phyloP scores from a whole-genome alignment of 2,797 vertebrate genomes.

The Neosilurus mollespiculum region DNA sequence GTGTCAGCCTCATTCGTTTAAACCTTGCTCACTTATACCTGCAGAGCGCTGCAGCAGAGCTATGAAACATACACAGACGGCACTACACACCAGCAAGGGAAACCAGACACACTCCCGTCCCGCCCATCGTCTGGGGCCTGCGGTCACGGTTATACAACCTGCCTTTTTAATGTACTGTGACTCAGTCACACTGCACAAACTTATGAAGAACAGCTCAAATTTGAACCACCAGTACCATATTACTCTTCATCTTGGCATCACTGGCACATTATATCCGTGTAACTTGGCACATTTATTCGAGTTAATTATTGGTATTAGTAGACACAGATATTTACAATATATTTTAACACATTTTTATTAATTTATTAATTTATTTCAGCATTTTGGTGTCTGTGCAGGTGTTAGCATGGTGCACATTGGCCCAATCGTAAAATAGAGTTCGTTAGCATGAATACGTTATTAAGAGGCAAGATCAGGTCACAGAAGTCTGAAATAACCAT shows the following conservation, averaged over 20 bases:
- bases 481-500: not conserved
- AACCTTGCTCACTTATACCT: conserved; percentile 20
- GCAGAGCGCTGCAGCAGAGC: conserved; percentile 21
- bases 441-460: not conserved
- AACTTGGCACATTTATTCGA: not conserved
- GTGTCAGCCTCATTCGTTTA: conserved; percentile 29
- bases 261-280: not conserved
- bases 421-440: not conserved
- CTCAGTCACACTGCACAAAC: conserved; percentile 43
- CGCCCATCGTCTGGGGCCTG: conserved; percentile 36
- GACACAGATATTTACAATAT: not conserved
- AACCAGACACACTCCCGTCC: conserved; percentile 54
- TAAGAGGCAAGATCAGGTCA: not conserved
- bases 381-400: not conserved
- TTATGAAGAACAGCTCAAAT: conserved; percentile 37
- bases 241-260: not conserved
- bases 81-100: conserved; percentile 37
- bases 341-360: not conserved
- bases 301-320: not conserved
- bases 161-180: conserved; percentile 55
- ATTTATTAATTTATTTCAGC: not conserved
- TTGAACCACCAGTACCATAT: conserved; percentile 10
- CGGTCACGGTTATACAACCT: conserved; percentile 42
- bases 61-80: conserved; percentile 31
- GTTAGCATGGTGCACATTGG: not conserved